Base-by-base conservation (phyloP, 2,888 invertebrate species). In the Drosophila atripex region DNA sequence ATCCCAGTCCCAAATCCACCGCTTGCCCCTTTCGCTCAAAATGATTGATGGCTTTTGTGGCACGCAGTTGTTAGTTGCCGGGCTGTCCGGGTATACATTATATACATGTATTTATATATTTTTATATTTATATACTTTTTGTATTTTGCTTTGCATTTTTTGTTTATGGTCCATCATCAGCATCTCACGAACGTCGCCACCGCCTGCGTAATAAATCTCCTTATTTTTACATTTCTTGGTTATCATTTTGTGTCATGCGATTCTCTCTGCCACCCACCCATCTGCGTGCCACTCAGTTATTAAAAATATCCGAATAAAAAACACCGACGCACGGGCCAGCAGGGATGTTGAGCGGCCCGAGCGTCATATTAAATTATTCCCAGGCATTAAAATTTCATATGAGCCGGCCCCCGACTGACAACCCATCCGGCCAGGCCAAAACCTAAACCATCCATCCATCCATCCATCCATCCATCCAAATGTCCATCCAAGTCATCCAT, bases 41-140 rank as follows among this genome's bases (percentile, higher is more conserved):
- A 88, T 85, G 85, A 85, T 85, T 85, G 85, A 85, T 85, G 88
- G 85, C 75, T 86, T 84, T 88, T 86, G 75, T 80, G 86, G 75
- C 76, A 71, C 86, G 83, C 83, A 72, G 79, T 71, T 74, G 73
- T 80, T 58, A 56, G 60, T 43, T 68, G 63, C 50, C 58, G 84
- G 47, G 80, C 49, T 64, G 78, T 68, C 78, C 78, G 69, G 68
- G 45, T 50, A 25, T 43, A 66, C 32, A 56, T 57, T 28, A 54
- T 54, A 49, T 57, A 58, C 47, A 59, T 8, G 51, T 47, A 52
- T 60, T 60, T 28, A 58, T 49, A 60, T 51, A 52, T 60, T 60
- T 28, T 56, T 49, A 60, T 51, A 68, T 60, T 51, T 61, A 68
- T 71, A 78, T 66, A 84, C 70, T 75, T 71, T 71, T 51, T 32